Conservation (phyloP, 2,888 invertebrate species). For the Lepas anatifera region DNA sequence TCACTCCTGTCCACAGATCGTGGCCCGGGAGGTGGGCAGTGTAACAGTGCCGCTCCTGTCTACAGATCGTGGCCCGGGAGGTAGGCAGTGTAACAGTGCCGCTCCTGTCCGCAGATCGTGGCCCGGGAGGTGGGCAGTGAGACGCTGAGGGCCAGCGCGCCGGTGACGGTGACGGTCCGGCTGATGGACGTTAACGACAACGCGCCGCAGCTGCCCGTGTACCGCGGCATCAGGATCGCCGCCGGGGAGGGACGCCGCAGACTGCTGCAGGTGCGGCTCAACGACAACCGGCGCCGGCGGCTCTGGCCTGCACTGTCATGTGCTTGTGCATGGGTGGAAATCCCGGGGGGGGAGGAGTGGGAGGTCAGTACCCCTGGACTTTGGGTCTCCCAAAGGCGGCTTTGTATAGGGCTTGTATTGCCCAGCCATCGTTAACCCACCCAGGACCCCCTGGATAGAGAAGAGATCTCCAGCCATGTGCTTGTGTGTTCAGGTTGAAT, state of each 20-base stretch:
- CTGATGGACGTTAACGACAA: conserved; percentile 91
- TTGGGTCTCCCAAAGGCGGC: too few species aligned
- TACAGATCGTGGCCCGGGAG: not conserved
- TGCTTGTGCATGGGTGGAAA: too few species aligned
- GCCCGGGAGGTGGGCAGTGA: conserved; percentile 48
- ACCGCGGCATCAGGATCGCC: conserved; percentile 73
- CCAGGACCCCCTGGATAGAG: too few species aligned
- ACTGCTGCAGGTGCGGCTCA: conserved; percentile 50
- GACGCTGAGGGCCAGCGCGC: conserved; percentile 74
- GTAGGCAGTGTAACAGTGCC: too few species aligned
- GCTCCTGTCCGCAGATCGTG: not conserved
- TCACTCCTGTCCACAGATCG: not conserved
- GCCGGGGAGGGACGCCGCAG: conserved; percentile 53
- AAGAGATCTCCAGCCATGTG: too few species aligned
- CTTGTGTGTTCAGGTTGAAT: too few species aligned
- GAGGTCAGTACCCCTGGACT: too few species aligned
- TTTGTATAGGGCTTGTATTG: too few species aligned
- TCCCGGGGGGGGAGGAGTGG: too few species aligned
- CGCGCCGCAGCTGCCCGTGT: conserved; percentile 65
- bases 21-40: not conserved
- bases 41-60: not conserved
- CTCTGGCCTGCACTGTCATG: too few species aligned
- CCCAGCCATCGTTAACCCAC: too few species aligned
- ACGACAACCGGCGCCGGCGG: too few species aligned
- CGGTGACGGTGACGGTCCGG: conserved; percentile 68